phyloP scores from a whole-genome alignment of 2,888 invertebrate genomes.

The Dendrolimus houi region DNA sequence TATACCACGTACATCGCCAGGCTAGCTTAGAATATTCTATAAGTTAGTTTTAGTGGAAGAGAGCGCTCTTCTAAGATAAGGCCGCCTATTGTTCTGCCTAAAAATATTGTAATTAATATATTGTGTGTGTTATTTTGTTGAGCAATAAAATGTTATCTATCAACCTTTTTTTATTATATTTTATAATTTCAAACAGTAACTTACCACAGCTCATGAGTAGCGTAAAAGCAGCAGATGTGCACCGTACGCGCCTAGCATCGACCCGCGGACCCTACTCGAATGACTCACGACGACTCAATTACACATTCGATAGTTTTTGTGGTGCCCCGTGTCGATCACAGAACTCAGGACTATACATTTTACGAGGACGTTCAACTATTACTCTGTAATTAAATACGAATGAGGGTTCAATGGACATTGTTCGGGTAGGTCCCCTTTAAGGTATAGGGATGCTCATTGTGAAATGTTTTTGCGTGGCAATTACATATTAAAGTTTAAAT shows the following conservation, averaged over 20 bases:
- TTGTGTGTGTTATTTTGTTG: too few relatives aligned
- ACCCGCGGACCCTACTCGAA: conserved; percentile 21
- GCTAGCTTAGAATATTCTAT: too few relatives aligned
- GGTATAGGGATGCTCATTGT: neutral
- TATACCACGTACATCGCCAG: too few relatives aligned
- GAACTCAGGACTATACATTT: conserved; percentile 34
- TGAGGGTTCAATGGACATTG: neutral
- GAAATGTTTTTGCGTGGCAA: neutral
- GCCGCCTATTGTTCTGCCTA: too few relatives aligned
- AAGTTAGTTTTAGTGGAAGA: too few relatives aligned
- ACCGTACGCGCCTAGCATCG: conserved; percentile 5
- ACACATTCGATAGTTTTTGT: conserved; percentile 72
- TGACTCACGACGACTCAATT: conserved; percentile 74
- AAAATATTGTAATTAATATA: too few relatives aligned
- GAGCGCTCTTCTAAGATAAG: too few relatives aligned
- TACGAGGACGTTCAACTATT: conserved; percentile 33
- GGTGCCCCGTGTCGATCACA: conserved; percentile 36
- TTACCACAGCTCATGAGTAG: conserved; percentile 29
- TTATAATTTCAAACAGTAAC: neutral
- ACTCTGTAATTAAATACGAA: conserved; percentile 7
- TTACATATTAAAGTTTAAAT: neutral
- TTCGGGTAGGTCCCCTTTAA: neutral
- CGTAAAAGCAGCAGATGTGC: conserved; percentile 57
- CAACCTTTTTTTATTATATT: too few relatives aligned
- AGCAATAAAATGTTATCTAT: too few relatives aligned